Base-by-base conservation (phyloP, 2,888 invertebrate species). In the Tigriopus californicus region DNA sequence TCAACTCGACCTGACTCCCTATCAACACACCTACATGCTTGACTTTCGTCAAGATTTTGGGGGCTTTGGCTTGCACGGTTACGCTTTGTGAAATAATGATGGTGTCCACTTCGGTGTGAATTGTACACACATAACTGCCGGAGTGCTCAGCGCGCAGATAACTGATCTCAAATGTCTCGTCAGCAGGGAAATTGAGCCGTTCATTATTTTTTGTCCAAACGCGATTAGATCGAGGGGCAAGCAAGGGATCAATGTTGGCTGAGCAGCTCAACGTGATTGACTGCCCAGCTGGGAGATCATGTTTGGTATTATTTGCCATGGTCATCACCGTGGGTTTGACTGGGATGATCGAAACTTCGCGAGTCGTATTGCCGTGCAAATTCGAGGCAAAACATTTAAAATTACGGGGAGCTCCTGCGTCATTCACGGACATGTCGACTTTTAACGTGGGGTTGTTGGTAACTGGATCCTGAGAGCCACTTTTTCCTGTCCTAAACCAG, bases 191-290 rank as follows among this genome's bases (percentile, higher is more conserved):
- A 33, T 33, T 33, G 33, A 33, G 33, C 33, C 8, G 4, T 33
- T 33, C 33, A 33, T 33, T 33, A 33, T 33, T 33, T 33, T 33
- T 33, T 33, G 33, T 33, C 33, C 33, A 33, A 33, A 33, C 33
- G 3, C 33, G 33, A 33, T 33, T 33, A 33, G 33, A 33, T 33
- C 33, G 33, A 33, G 33, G 33, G 33, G 33, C 22, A 3, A 51
- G 51, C n/a, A 51, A 24, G 24, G 51, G 51, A 51, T 51, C 51
- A 20, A 51, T 51, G 51, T 18, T 51, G 5, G 20, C 51, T 13
- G 51, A 51, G 20, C 51, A 51, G 18, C 6, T 20, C n/a, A 51
- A 24, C 3, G 20, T 10, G n/a, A 51, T n/a, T 3, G 22, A 3
- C 20, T 22, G n/a, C 20, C 51, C 51, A 18, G 51, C 51, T 33